Percentiles rank a stretch among this genome's conserved stretches.
These are phyloP conservation scores for Hypercompe scribonia DNA, from an alignment of 2,888 invertebrate species.

Conservation along the genomic window DNA sequence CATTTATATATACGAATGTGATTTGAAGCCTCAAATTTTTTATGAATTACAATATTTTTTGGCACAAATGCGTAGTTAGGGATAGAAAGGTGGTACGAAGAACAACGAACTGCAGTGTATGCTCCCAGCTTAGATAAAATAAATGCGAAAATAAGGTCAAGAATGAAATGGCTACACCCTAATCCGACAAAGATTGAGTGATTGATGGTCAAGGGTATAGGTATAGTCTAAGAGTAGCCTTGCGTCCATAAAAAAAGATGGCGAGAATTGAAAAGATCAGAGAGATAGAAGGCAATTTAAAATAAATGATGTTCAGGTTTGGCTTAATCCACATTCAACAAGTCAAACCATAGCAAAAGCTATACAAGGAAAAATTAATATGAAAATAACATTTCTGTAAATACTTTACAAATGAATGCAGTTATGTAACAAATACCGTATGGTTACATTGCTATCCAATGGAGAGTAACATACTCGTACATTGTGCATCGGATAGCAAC, in stretches of 20 bases:
- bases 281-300: background rate
- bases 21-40: no score
- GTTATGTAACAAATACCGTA: background rate
- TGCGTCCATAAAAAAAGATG: no score
- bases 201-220: background rate
- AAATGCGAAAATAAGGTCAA: no score
- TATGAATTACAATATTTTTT: no score
- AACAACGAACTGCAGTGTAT: no score
- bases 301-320: no score
- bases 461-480: no score
- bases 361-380: background rate
- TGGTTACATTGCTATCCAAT: background rate
- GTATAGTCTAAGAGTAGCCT: background rate
- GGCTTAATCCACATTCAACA: no score
- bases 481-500: background rate
- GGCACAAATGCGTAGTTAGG: no score
- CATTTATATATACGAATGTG: background rate
- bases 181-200: background rate
- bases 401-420: background rate
- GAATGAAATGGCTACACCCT: no score
- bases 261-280: background rate
- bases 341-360: background rate
- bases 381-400: background rate
- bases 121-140: no score
- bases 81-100: no score